A percentile compares a stretch with the other conserved stretches of the same genome.
Conservation (phyloP, 1,140 invertebrate species). For the Holotrichia oblita region DNA sequence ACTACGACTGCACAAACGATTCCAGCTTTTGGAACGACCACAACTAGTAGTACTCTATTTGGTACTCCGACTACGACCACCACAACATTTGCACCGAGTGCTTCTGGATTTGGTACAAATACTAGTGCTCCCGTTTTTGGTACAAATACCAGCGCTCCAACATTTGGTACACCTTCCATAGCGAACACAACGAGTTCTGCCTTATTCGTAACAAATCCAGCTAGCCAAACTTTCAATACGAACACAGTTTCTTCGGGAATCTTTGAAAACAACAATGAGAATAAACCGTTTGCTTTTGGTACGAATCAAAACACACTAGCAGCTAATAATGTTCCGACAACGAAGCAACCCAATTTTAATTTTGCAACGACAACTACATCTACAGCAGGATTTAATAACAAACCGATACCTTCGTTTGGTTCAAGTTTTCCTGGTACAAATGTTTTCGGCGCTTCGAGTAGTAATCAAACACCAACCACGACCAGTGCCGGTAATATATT, state of each 20-base stretch:
- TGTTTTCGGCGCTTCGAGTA: neutral
- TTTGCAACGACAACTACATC: neutral
- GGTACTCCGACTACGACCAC: neutral
- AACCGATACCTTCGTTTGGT: neutral
- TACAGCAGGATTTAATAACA: neutral
- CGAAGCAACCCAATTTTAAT: neutral
- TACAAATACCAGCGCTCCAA: neutral
- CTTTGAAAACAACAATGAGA: neutral
- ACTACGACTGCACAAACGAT: neutral
- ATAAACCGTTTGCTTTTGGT: constrained; percentile 4
- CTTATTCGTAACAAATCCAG: neutral
- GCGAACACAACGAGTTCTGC: neutral
- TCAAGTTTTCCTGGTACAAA: neutral
- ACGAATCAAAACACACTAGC: neutral
- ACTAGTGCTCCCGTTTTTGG: neutral
- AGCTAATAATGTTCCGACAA: neutral
- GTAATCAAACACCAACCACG: neutral
- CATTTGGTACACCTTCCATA: neutral
- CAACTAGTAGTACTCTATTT: constrained; percentile 4
- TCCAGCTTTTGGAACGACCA: constrained; percentile 5
- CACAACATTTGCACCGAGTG: neutral
- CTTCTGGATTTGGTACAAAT: constrained; percentile 12
- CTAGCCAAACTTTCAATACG: neutral
- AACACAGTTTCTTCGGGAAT: neutral
- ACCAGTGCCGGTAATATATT: neutral